A percentile compares a stretch with the other conserved stretches of the same genome.
These are phyloP conservation scores for Apostichopus japonicus DNA, from an alignment of 35 echinoderm and acorn worm genomes.

Conservation along the genomic window DNA sequence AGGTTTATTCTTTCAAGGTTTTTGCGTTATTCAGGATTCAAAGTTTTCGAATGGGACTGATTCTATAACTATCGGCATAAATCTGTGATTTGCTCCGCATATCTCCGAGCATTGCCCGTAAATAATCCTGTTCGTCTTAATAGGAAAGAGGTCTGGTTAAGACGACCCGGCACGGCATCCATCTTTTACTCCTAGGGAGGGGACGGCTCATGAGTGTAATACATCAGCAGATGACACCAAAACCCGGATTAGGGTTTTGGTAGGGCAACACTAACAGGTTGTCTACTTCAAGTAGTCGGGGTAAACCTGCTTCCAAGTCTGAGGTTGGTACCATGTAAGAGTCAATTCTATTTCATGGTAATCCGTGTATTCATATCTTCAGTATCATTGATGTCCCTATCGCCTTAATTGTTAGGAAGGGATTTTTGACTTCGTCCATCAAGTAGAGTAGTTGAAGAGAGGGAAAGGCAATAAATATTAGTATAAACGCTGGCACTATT, in stretches of 20 bases:
- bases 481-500: slow-evolving; percentile 57
- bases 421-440: slow-evolving; percentile 80
- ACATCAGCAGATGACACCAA: slow-evolving; percentile 71
- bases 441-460: slow-evolving; percentile 76
- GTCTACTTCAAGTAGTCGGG: slow-evolving; percentile 78
- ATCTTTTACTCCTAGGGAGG: slow-evolving; percentile 84
- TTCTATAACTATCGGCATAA: slow-evolving; percentile 91
- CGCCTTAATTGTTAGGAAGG: slow-evolving; percentile 71
- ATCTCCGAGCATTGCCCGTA: slow-evolving; percentile 93
- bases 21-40: slow-evolving; percentile 51
- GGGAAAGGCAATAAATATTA: slow-evolving; percentile 74
- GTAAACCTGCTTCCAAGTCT: slow-evolving; percentile 46
- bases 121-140: slow-evolving; percentile 64
- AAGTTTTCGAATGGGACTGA: slow-evolving; percentile 58
- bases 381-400: slow-evolving; percentile 93
- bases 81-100: slow-evolving; percentile 82
- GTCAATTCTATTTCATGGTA: slow-evolving; percentile 68
- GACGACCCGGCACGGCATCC: slow-evolving; percentile 78
- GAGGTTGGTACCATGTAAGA: slow-evolving; percentile 72
- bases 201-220: slow-evolving; percentile 75
- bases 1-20: slow-evolving; percentile 64
- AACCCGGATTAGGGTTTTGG: slow-evolving; percentile 69
- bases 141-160: slow-evolving; percentile 65
- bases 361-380: slow-evolving; percentile 81
- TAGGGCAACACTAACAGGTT: slow-evolving; percentile 61